Base-by-base conservation (phyloP, 2,113 vertebrate species). In the Ancistrus triradiatus region DNA sequence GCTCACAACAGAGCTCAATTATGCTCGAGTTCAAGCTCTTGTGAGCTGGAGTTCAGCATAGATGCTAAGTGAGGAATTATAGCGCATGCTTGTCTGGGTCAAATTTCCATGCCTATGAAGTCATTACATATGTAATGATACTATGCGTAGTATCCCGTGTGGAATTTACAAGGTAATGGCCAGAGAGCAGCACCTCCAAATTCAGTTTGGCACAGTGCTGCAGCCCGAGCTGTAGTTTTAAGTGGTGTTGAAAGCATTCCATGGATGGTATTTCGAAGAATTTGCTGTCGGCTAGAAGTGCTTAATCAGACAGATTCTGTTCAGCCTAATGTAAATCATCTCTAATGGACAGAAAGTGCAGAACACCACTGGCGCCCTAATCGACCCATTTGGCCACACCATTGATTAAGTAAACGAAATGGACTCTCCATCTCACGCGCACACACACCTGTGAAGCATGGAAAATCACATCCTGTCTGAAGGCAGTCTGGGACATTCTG, bases 391-490 rank as follows among this genome's bases (percentile, higher is more conserved):
- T 44, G 37, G 49, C 24, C 49, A 49, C 14, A 8, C 28, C 42
- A 73, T 65, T 61, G 71, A 73, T 73, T 60, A 73, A 56, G 48
- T 33, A 43, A 66, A 63, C 48, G 33, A 47, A 68, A 60, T 64
- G 48, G 71, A 59, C 28, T 64, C 66, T 55, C 24, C 33, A 15
- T 19, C 59, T 59, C 37, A 15, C 13, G 11, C 38, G 2, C n/a
- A 27, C 48, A 27, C 48, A 42, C 63, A 37, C 72, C 53, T 68
- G 52, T 59, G 27, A 18, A 63, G 52, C 64, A 52, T 62, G 44
- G 65, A 67, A 51, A 67, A 57, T 67, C 37, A 25, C 70, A 62
- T 64, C 66, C 70, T 64, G 61, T 56, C n/a, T 38, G 66, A 58
- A 61, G 49, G 63, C 25, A 33, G 61, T 51, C 62, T 46, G 43